A percentile compares a stretch with the other conserved stretches of the same genome.
Conservation (phyloP, 2,797 vertebrate species). For the Graptemys geographica region DNA sequence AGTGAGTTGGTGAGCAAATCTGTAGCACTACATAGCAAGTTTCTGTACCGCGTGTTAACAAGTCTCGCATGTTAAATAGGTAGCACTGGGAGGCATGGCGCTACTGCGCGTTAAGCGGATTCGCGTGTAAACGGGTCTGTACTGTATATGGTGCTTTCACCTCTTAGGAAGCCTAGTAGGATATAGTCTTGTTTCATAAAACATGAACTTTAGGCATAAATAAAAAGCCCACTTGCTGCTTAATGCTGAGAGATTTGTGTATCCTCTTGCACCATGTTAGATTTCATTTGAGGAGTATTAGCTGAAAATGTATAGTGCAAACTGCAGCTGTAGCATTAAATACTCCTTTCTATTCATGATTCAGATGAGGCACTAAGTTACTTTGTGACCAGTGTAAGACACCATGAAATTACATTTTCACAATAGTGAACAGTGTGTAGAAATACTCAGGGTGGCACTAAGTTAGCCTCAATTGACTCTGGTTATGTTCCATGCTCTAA, state of each 20-base stretch:
- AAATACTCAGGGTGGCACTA: not conserved
- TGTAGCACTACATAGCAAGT: no score
- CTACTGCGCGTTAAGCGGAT: no score
- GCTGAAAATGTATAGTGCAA: not conserved
- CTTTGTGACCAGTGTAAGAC: not conserved
- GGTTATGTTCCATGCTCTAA: accelerated
- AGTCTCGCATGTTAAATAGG: no score
- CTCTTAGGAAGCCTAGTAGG: not conserved
- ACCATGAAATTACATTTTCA: not conserved
- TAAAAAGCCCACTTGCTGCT: no score
- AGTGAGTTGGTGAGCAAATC: no score
- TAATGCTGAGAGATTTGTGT: no score
- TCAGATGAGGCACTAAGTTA: not conserved
- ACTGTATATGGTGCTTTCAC: accelerated
- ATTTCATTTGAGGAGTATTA: not conserved
- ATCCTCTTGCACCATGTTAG: no score
- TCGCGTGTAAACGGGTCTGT: no score
- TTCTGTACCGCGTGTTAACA: no score
- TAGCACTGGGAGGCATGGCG: no score
- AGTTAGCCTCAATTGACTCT: not conserved
- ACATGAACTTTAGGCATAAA: no score
- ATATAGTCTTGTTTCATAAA: no score
- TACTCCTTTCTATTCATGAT: not conserved
- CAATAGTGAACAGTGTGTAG: not conserved
- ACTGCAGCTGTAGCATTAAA: not conserved